Evolutionary conservation across 2,113 vertebrate species (phyloP), one percentile per base, ranked within the genome.

Genomic region (Columba janthina): DNA sequence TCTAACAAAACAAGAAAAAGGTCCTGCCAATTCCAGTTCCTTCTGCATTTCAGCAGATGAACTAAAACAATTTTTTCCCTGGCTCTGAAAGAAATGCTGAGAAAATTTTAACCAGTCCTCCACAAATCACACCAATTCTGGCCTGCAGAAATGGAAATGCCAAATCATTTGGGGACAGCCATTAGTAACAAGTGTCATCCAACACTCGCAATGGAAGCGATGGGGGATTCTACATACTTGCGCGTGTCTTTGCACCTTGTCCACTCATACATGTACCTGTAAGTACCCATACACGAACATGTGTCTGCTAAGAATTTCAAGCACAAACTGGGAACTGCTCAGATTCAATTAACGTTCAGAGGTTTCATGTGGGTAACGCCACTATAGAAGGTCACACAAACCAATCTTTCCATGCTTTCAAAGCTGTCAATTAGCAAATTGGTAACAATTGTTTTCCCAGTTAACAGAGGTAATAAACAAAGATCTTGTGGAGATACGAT

Each of bases 361-460:
- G 11, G 18, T n/a, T 25, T 64, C 5, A 0, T 2, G 0, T 6
- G 44, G 54, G 29, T 8, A 51, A 29, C 0, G 0, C 12, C 25
- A 2, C n/a, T 51, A 4, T 1, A 17, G 42, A 34, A 67, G 0
- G 32, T 15, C 9, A 29, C 11, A 67, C 20, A 56, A 88, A 62
- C 7, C n/a, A 48, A 38, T 7, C 24, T 44, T 84, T 24, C 25
- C 42, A 32, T 36, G 15, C 31, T 65, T n/a, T 15, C 56, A n/a
- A 16, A 53, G 24, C 0, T 70, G 38, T 13, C 75, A 29, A 25
- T 32, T 3, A 64, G 40, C 9, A 75, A 84, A 82, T 46, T 6
- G 24, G n/a, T 66, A 67, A 75, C 28, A 61, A 54, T 4, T 67
- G 4, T 19, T 51, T 54, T 61, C 56, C 36, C 29, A 34, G 15